phyloP scores from a whole-genome alignment of 2,888 invertebrate genomes.

The Polyploca ridens region DNA sequence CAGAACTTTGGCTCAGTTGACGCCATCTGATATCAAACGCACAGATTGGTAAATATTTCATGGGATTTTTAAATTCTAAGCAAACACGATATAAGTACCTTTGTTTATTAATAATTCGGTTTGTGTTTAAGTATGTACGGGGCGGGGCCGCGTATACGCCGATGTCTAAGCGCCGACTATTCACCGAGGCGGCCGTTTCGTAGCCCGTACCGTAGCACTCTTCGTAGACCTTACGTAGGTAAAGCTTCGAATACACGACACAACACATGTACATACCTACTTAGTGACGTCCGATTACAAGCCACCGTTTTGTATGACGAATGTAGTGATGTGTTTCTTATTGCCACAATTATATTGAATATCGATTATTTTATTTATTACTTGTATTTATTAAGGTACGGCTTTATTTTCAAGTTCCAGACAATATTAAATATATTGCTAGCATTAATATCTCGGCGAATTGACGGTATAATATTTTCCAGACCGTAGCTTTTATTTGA shows the following conservation, averaged over 20 bases:
- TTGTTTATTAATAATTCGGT: background rate
- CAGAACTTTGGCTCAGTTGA: slow-evolving; percentile 45
- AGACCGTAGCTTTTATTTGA: too few species aligned
- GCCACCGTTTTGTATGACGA: background rate
- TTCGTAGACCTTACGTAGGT: slow-evolving; percentile 23
- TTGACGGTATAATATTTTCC: too few species aligned
- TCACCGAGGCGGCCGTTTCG: slow-evolving; percentile 20
- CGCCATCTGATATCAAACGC: slow-evolving; percentile 65
- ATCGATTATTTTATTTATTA: too few species aligned
- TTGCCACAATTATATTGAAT: background rate
- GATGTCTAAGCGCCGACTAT: slow-evolving; percentile 48
- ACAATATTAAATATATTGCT: too few species aligned
- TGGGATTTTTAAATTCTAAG: background rate
- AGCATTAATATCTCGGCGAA: too few species aligned
- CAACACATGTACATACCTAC: slow-evolving; percentile 19
- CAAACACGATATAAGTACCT: background rate
- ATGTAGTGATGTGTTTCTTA: background rate
- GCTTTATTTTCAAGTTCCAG: too few species aligned
- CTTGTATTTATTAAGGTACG: too few species aligned
- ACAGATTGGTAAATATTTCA: slow-evolving; percentile 27
- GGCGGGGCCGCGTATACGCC: slow-evolving; percentile 17
- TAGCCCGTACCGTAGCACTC: background rate
- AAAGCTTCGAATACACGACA: slow-evolving; percentile 35
- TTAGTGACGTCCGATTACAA: slow-evolving; percentile 18
- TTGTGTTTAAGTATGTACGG: background rate